Evolutionary conservation across 2,888 invertebrate species (phyloP), one percentile per base, ranked within the genome.

Genomic region (Amiota minor): DNA sequence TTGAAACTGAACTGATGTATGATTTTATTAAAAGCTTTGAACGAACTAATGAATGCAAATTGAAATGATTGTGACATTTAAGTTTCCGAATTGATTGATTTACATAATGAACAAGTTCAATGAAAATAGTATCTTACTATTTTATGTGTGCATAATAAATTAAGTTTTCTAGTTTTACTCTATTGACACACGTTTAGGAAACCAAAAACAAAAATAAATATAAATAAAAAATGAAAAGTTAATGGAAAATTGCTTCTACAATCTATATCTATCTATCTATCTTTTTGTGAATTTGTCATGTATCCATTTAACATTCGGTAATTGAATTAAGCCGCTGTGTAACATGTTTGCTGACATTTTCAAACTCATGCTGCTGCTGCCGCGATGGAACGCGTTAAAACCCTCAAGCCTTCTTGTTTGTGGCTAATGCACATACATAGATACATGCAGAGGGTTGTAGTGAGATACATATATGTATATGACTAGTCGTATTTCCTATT

Each of bases 31-130:
- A 35, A 35, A 35, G 35, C 35, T 35, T 2, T 8, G 6, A 35
- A 35, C 35, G 35, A 35, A 35, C 35, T 35, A 35, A 35, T 35
- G 35, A 35, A 35, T 35, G 35, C 35, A 35, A 35, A 35, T 35
- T 35, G 6, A 35, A 35, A 35, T 35, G 35, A 35, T 35, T 35
- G 35, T 35, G 35, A 35, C 6, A 53, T 53, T 16, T 16, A 53
- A 53, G 53, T 53, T 16, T 53, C n/a, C 55, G 1, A 55, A 18
- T 55, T 35, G 84, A 85, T 82, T 85, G 85, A 82, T 82, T 82
- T 82, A 85, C 82, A 82, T 82, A 82, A 85, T 82, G 84, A 84
- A 76, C 80, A 83, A 81, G 82, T 81, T 62, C 45, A 62, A 62
- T 23, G 23, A 35, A 11, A 59, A 59, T 14, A 59, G 23, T 59